These are phyloP conservation scores for Poeciliopsis gracilis DNA, from an alignment of 2,797 vertebrate genomes.

Conservation along the genomic window DNA sequence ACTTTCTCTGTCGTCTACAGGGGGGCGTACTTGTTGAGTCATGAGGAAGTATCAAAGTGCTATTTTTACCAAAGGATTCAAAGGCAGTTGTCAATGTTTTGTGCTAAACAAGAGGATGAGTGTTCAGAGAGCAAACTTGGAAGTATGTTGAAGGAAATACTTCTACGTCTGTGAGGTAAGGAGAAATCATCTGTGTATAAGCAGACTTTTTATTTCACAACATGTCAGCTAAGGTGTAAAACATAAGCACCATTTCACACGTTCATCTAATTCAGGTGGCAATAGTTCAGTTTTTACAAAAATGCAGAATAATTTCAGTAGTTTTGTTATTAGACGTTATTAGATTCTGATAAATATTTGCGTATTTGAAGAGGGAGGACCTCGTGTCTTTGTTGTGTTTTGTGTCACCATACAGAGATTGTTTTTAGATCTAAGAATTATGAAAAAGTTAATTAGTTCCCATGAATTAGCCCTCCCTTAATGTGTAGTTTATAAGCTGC, in stretches of 20 bases:
- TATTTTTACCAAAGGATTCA: not conserved
- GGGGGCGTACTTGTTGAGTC: not conserved
- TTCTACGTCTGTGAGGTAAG: not conserved
- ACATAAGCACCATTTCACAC: not conserved
- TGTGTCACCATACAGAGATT: too few relatives aligned
- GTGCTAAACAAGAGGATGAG: not conserved
- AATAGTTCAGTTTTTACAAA: not conserved
- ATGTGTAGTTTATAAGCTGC: not conserved
- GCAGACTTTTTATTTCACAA: not conserved
- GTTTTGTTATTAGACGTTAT: not conserved
- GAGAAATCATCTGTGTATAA: not conserved
- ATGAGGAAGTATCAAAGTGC: constrained; percentile 3
- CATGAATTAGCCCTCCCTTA: not conserved
- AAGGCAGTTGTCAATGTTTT: not conserved
- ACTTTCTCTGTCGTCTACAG: not conserved
- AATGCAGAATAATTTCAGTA: not conserved
- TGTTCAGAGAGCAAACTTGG: not conserved
- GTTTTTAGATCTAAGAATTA: not conserved
- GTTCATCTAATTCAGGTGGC: not conserved
- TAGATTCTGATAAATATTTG: not conserved
- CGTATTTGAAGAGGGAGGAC: not conserved
- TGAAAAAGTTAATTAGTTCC: not conserved
- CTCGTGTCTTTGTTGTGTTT: too few relatives aligned
- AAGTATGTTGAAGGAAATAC: not conserved
- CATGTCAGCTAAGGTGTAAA: not conserved